Evolutionary conservation across 2,797 vertebrate genomes (phyloP).

Genomic region (Antennarius maculatus): DNA sequence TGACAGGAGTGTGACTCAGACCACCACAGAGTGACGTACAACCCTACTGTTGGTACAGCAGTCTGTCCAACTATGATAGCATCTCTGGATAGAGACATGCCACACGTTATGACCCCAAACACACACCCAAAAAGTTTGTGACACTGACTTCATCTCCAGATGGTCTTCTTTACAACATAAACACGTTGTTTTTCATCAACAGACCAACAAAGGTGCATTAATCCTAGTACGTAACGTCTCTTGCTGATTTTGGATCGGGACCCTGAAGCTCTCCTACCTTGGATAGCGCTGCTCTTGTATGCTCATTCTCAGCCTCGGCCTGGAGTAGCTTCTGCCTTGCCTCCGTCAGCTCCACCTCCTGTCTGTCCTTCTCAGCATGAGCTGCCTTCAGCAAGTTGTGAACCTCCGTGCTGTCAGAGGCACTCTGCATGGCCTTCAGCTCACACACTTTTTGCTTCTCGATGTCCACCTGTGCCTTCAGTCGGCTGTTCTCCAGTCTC

Average conservation of each 20-base stretch:
- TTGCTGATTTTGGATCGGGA: background rate
- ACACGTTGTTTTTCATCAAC: background rate
- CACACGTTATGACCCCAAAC: conserved; percentile 34
- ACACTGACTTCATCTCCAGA: background rate
- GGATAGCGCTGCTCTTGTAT: conserved; percentile 76
- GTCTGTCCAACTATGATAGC: conserved; percentile 50
- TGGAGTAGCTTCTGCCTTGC: conserved; percentile 89
- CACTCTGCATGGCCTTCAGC: conserved; percentile 80
- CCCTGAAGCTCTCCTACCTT: conserved; percentile 81
- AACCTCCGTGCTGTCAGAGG: conserved; percentile 84
- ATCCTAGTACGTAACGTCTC: background rate
- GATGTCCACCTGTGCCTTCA: conserved; percentile 88
- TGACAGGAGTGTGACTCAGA: conserved; percentile 63
- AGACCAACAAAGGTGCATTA: conserved; percentile 2
- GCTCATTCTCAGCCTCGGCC: conserved; percentile 84
- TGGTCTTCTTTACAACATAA: background rate
- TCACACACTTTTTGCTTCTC: conserved; percentile 88
- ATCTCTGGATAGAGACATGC: conserved; percentile 54
- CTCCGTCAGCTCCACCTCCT: conserved; percentile 86
- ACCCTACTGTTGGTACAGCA: conserved; percentile 56
- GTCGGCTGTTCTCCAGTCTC: conserved; percentile 85
- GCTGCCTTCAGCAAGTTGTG: conserved; percentile 87
- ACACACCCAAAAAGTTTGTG: conserved; percentile 9
- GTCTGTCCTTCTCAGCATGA: conserved; percentile 87
- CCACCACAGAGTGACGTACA: conserved; percentile 25